Evolutionary conservation across 2,113 vertebrate species (phyloP), one percentile per base, ranked within the genome.

Genomic region (Brachyhypopomus gauderio): DNA sequence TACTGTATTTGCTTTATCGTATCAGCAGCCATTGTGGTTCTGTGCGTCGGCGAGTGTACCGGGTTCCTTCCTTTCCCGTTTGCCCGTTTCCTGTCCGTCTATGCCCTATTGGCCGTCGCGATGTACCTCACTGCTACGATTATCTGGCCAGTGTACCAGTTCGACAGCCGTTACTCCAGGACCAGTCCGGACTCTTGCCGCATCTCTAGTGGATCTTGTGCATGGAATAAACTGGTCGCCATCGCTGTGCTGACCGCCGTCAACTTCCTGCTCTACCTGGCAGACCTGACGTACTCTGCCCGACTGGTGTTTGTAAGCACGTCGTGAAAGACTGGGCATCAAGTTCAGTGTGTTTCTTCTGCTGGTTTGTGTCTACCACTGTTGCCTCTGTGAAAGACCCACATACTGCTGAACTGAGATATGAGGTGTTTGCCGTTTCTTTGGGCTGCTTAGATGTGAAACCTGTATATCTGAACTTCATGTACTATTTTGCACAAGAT

Each of bases 1-100:
- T 94, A 94, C 17, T 90, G 93, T 79, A 92, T 95, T 84, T 95
- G 93, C 71, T 95, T 95, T 87, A 90, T 95, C 79, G 83, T 94
- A 8, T 93, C 93, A 0, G 89, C 91, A 0, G 86, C 89, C 78
- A 89, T 93, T 34, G 90, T 94, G 56, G 81, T 94, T 60, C 78
- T 94, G 55, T 93, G 93, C 72, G 81, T 94, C 1, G 90, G 91
- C 0, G 91, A 94, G 48, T 94, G 93, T 83, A 94, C 93, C 17
- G 90, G 91, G 27, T 75, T 83, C 83, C 81, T 95, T 62, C 92
- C 93, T 0, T 86, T 90, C 41, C 62, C 93, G 6, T 94, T 94
- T 83, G 88, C 92, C 55, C 91, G 84, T 1, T 94, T 94, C 86
- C 89, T 95, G 22, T 93, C 92, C 0, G 90, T 84, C 9, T 92